phyloP scores from a whole-genome alignment of 2,888 invertebrate species.

The Panzeria rudis region DNA sequence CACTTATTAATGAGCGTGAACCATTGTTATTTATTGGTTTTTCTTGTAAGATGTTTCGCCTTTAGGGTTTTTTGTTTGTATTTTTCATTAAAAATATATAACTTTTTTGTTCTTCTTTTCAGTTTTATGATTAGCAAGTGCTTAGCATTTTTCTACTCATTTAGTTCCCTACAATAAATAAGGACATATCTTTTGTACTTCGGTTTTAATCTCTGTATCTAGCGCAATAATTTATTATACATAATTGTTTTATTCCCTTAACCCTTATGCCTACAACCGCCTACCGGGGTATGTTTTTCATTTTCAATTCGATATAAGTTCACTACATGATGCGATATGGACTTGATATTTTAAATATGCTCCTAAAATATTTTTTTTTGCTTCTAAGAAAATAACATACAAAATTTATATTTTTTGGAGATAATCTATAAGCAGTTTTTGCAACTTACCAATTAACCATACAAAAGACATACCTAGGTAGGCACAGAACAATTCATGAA shows the following conservation, averaged over 20 bases:
- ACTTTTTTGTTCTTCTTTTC: constrained; percentile 16
- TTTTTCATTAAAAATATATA: constrained; percentile 52
- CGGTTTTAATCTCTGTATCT: not conserved
- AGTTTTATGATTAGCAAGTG: constrained; percentile 34
- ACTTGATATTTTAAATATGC: no score
- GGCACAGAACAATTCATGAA: no score
- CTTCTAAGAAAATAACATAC: no score
- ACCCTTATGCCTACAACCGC: no score
- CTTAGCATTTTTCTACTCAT: not conserved
- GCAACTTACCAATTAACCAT: no score
- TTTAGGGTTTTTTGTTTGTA: constrained; percentile 49
- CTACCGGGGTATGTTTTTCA: no score
- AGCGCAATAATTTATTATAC: not conserved
- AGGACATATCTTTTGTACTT: not conserved
- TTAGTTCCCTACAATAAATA: not conserved
- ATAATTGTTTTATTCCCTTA: constrained; percentile 57
- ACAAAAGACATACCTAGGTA: no score
- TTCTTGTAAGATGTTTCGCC: constrained; percentile 51
- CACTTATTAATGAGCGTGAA: constrained; percentile 18
- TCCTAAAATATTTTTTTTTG: no score
- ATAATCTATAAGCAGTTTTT: no score
- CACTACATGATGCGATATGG: no score
- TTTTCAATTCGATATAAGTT: no score
- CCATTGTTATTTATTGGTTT: constrained; percentile 64
- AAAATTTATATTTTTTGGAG: no score